Conservation (phyloP, 2,888 invertebrate genomes). For the Drosophila pseudotakahashii region DNA sequence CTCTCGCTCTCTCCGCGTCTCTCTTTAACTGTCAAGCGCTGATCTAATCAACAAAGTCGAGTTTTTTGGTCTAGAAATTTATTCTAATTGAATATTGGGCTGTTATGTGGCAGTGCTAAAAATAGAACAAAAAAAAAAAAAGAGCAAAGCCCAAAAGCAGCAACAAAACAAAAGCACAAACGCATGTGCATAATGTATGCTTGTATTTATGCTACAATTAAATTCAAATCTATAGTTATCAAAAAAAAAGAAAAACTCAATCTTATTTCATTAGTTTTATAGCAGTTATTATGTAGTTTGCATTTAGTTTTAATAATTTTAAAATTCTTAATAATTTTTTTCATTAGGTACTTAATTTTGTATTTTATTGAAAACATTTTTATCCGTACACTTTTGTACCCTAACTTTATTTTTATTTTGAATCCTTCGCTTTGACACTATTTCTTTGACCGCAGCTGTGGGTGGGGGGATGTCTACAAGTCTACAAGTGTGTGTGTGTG, state of each 20-base stretch:
- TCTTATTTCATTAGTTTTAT: too few species aligned
- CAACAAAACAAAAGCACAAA: slow-evolving; percentile 36
- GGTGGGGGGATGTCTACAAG: too few species aligned
- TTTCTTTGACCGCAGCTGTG: slow-evolving; percentile 1
- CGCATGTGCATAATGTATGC: slow-evolving; percentile 36
- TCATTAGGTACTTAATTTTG: too few species aligned
- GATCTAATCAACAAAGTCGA: slow-evolving; percentile 47
- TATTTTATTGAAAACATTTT: too few species aligned
- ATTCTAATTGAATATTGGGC: slow-evolving; percentile 53
- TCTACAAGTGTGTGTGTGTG: neutral
- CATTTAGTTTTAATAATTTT: too few species aligned
- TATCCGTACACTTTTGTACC: too few species aligned
- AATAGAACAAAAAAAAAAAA: slow-evolving; percentile 37
- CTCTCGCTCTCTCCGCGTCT: neutral
- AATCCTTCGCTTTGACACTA: neutral
- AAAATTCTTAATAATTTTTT: too few species aligned
- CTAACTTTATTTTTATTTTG: too few species aligned
- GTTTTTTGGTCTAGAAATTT: slow-evolving; percentile 47
- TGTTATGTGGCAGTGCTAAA: slow-evolving; percentile 27
- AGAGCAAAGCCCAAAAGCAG: slow-evolving; percentile 41
- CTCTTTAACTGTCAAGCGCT: slow-evolving; percentile 10
- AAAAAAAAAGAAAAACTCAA: too few species aligned
- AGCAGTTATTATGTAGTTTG: too few species aligned
- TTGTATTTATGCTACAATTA: neutral
- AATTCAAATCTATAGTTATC: neutral